Evolutionary conservation across 2,113 vertebrate genomes (phyloP).

Genomic region (Pseudorectes ferrugineus): DNA sequence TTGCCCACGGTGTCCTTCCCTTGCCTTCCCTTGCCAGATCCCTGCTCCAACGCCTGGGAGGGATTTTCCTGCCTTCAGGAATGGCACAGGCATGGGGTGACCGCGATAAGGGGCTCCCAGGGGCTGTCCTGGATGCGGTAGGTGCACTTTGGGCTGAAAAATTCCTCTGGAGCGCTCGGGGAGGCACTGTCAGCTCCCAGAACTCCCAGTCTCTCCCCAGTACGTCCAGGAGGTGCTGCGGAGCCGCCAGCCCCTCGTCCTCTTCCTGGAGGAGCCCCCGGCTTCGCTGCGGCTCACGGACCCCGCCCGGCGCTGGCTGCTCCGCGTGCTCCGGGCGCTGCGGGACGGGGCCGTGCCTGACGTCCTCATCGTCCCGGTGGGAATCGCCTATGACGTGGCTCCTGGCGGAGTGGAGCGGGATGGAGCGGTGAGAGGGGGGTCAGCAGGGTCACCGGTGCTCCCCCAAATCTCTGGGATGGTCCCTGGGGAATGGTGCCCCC

Average conservation of each 20-base stretch:
- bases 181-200: not conserved
- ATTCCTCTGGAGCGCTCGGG: rapidly evolving
- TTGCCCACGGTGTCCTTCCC: not conserved
- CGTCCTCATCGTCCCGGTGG: slow-evolving; percentile 79
- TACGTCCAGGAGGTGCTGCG: slow-evolving; percentile 79
- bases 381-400: slow-evolving; percentile 77
- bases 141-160: not conserved
- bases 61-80: slow-evolving; percentile 65
- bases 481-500: not conserved
- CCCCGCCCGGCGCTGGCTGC: slow-evolving; percentile 57
- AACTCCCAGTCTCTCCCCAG: slow-evolving; percentile 45
- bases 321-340: slow-evolving; percentile 66
- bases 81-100: not conserved
- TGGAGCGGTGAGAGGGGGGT: not conserved
- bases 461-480: not conserved
- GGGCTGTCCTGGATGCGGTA: slow-evolving; percentile 58
- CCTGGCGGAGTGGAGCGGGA: not conserved
- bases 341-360: slow-evolving; percentile 69
- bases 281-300: slow-evolving; percentile 65
- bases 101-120: not conserved
- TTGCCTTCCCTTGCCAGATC: not conserved
- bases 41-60: slow-evolving; percentile 65
- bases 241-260: slow-evolving; percentile 77
- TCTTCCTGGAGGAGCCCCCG: slow-evolving; percentile 68
- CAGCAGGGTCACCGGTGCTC: not conserved